Percentiles rank a stretch among this genome's conserved stretches.
These are phyloP conservation scores for Gastracanthus pulcherrimus DNA, from an alignment of 2,888 invertebrate species.

Conservation along the genomic window DNA sequence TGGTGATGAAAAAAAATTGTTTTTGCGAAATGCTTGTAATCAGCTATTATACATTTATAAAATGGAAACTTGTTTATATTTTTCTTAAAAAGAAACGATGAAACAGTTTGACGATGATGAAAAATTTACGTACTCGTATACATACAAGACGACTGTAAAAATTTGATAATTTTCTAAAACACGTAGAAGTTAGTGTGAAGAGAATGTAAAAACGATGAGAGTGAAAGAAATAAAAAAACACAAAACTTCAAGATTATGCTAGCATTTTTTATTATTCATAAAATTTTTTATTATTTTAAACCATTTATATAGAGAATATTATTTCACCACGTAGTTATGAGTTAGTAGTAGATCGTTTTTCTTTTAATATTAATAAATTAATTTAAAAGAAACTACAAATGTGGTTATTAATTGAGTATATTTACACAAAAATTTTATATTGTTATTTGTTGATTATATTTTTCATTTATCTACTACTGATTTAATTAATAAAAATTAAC, in stretches of 20 bases:
- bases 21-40: constrained; percentile 55
- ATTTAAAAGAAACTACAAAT: too few species aligned
- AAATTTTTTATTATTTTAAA: not conserved
- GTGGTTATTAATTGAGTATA: too few species aligned
- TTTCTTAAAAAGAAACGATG: constrained; percentile 56
- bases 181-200: constrained; percentile 57
- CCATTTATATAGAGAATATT: too few species aligned
- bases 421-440: too few species aligned
- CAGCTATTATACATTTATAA: constrained; percentile 56
- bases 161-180: constrained; percentile 60
- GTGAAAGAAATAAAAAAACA: constrained; percentile 57
- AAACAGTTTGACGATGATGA: constrained; percentile 50
- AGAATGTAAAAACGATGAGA: constrained; percentile 58
- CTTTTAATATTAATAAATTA: too few species aligned
- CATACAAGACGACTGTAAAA: constrained; percentile 58
- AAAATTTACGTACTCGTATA: constrained; percentile 59
- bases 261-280: constrained; percentile 32
- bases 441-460: too few species aligned
- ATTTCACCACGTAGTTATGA: too few species aligned
- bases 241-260: constrained; percentile 37
- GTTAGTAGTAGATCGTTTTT: too few species aligned
- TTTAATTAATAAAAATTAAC: too few species aligned
- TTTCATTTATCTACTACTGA: too few species aligned
- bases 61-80: constrained; percentile 60
- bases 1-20: constrained; percentile 46